Percentiles rank a stretch among this genome's conserved stretches.
Conservation (phyloP, 2,888 invertebrate genomes). For the Phaonia tiefii region DNA sequence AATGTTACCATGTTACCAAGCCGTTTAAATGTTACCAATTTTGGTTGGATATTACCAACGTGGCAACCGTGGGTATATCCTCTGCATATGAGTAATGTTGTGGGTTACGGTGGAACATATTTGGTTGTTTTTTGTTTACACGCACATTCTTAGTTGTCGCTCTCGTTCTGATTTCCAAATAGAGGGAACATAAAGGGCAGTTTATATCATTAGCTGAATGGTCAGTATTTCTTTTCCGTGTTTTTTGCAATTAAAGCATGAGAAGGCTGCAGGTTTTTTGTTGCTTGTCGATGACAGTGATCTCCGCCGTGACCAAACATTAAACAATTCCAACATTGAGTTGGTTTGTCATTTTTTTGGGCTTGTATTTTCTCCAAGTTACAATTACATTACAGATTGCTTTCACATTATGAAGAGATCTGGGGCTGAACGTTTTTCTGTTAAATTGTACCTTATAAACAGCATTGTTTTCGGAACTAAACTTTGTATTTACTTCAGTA, state of each 20-base stretch:
- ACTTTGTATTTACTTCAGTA: no score
- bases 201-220: conserved; percentile 29
- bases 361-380: not conserved
- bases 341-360: no score
- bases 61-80: no score
- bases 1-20: no score
- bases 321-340: no score
- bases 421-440: not conserved
- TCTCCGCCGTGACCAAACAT: not conserved
- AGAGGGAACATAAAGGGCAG: conserved; percentile 9
- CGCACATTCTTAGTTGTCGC: no score
- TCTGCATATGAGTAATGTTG: not conserved
- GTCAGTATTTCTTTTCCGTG: conserved; percentile 19
- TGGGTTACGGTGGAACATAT: not conserved
- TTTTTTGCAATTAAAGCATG: conserved; percentile 37
- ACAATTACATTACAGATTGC: not conserved
- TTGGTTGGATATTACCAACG: no score
- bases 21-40: no score
- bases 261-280: conserved; percentile 10
- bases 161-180: not conserved
- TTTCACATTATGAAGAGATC: not conserved
- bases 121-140: not conserved
- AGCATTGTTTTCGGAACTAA: conserved; percentile 12
- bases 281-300: not conserved
- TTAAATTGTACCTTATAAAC: not conserved